Conservation (phyloP, 2,888 invertebrate genomes). For the Pachydiplax longipennis region DNA sequence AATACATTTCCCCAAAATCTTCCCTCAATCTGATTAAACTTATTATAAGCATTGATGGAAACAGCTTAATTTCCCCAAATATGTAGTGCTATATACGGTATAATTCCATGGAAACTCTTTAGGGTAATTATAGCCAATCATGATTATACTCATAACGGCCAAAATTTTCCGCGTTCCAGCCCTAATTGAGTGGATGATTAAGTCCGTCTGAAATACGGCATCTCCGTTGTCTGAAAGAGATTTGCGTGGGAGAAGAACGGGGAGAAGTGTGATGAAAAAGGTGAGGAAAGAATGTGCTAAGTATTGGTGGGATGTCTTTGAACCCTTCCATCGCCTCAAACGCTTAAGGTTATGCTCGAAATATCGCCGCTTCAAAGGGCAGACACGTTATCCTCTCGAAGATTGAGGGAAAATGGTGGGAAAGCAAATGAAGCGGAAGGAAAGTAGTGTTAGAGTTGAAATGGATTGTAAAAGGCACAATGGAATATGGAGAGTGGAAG, state of each 20-base stretch:
- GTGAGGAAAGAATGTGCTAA: background rate
- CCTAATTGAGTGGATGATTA: too few relatives aligned
- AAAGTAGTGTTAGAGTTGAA: background rate
- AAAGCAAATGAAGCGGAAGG: background rate
- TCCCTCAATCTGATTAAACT: too few relatives aligned
- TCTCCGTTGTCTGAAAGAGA: too few relatives aligned
- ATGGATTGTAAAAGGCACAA: background rate
- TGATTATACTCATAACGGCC: too few relatives aligned
- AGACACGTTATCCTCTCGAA: background rate
- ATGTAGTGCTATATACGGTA: too few relatives aligned
- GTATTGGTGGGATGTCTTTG: background rate
- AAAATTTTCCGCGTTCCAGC: too few relatives aligned
- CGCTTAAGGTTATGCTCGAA: background rate
- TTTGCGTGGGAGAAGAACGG: background rate
- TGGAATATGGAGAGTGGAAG: background rate
- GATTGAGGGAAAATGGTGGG: background rate
- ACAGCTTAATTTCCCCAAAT: too few relatives aligned
- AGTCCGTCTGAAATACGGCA: too few relatives aligned
- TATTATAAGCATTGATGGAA: too few relatives aligned
- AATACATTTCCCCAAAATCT: too few relatives aligned
- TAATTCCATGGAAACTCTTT: too few relatives aligned
- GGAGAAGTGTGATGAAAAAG: background rate
- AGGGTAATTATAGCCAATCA: too few relatives aligned
- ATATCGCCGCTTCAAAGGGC: background rate
- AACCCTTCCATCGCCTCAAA: background rate